Percentiles rank a stretch among this genome's conserved stretches.
Conservation (phyloP, 2,113 vertebrate species). For the Seriola dumerili region DNA sequence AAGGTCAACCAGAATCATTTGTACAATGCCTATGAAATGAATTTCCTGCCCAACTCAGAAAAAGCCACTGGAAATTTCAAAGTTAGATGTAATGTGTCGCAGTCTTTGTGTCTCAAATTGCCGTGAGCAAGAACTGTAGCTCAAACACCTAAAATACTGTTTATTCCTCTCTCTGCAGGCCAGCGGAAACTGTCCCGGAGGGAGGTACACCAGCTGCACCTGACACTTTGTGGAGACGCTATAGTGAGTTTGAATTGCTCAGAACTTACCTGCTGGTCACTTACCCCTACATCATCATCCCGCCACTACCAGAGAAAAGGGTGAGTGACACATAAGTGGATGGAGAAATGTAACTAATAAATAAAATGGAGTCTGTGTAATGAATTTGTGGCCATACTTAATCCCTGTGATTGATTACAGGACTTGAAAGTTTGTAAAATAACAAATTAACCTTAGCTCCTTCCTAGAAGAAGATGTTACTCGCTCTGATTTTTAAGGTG, state of each 20-base stretch:
- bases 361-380: not conserved
- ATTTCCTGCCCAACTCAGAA: not conserved
- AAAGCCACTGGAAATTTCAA: not conserved
- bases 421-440: not conserved
- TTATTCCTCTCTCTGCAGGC: conserved; percentile 78
- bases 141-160: not conserved
- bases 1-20: not conserved
- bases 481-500: not conserved
- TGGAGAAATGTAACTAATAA: not conserved
- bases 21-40: not conserved
- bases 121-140: not conserved
- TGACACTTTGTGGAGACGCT: conserved; percentile 93
- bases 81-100: not conserved
- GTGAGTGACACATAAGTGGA: conserved; percentile 79
- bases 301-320: conserved; percentile 95
- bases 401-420: not conserved
- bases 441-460: not conserved
- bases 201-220: conserved; percentile 85
- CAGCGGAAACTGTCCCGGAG: conserved; percentile 85
- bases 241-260: conserved; percentile 95
- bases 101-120: not conserved
- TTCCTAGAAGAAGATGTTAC: not conserved
- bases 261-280: conserved; percentile 91
- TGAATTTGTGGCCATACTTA: not conserved
- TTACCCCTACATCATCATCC: conserved; percentile 90